Evolutionary conservation across 1,140 invertebrate species (phyloP), one percentile per base, ranked within the genome.

Genomic region (Telenomus remus): DNA sequence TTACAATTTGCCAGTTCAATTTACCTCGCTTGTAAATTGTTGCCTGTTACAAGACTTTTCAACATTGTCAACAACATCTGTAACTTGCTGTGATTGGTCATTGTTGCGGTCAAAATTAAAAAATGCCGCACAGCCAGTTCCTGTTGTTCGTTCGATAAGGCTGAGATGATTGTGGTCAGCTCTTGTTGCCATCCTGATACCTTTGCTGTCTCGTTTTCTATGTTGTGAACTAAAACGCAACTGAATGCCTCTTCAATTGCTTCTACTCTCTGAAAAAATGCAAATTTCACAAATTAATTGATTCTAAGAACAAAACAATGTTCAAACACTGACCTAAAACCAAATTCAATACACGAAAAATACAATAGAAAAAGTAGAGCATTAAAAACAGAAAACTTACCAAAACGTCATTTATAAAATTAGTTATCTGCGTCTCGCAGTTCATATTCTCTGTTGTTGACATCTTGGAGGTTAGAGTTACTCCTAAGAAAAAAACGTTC

Each of bases 161-260:
- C 86, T 11, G 83, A 79, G 78, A 92, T 89, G 4, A 88, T 87
- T 14, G 56, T 75, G 43, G 89, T 89, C 76, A 92, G 75, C 75
- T 92, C 92, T 73, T 92, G 90, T 76, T 93, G 90, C 86, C 92
- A 93, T 79, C 85, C 80, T 43, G 89, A 82, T 33, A 92, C 87
- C 81, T 92, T 94, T 66, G 92, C 91, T 76, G 88, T 89, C 81
- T 95, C 92, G 46, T 89, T 89, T 39, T 92, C 91, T 27, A 90
- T 86, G 71, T 92, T 91, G 76, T 95, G 92, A 0, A 95, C 92
- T 35, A 96, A 89, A 80, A 94, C 95, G 79, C 93, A 94, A 84
- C 93, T 94, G 79, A 97, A 97, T 0, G 94, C 94, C 86, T 96
- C 95, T 82, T 96, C 95, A 44, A 96, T 92, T 1, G 91, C 89